Percentiles rank a stretch among this genome's conserved stretches.
Conservation (phyloP, 2,888 invertebrate genomes). For the Euclidia mi region DNA sequence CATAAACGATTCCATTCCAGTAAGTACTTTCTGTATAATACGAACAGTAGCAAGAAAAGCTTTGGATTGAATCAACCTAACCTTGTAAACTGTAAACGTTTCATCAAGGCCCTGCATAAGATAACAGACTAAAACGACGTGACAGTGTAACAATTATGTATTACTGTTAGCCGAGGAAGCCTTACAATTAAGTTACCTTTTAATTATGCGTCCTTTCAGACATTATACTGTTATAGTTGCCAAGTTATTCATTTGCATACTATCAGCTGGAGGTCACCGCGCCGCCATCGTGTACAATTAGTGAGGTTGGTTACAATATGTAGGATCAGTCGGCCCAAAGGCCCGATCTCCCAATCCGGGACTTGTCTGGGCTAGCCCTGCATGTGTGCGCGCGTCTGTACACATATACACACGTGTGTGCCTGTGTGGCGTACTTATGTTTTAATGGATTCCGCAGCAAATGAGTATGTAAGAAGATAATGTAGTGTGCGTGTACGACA, state of each 20-base stretch:
- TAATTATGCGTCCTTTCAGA: slow-evolving; percentile 45
- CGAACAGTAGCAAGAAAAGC: no score
- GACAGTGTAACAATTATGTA: slow-evolving; percentile 30
- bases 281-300: slow-evolving; percentile 50
- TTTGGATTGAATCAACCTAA: no score
- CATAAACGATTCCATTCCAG: no score
- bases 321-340: slow-evolving; percentile 48
- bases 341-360: slow-evolving; percentile 48
- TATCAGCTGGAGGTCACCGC: slow-evolving; percentile 50
- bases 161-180: slow-evolving; percentile 32
- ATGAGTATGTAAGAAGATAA: slow-evolving; percentile 26
- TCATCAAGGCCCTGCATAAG: no score
- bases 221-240: slow-evolving; percentile 32
- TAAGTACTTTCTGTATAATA: no score
- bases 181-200: slow-evolving; percentile 44
- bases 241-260: slow-evolving; percentile 56
- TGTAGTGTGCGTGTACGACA: slow-evolving; percentile 23
- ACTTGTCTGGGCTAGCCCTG: slow-evolving; percentile 43
- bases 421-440: slow-evolving; percentile 11
- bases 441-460: slow-evolving; percentile 32
- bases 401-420: slow-evolving; percentile 6
- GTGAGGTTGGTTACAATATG: slow-evolving; percentile 46
- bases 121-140: slow-evolving; percentile 1
- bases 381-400: slow-evolving; percentile 36
- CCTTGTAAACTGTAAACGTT: no score